Evolutionary conservation across 2,797 vertebrate genomes (phyloP), one percentile per base, ranked within the genome.

Genomic region (Philypnodon macrostomus): DNA sequence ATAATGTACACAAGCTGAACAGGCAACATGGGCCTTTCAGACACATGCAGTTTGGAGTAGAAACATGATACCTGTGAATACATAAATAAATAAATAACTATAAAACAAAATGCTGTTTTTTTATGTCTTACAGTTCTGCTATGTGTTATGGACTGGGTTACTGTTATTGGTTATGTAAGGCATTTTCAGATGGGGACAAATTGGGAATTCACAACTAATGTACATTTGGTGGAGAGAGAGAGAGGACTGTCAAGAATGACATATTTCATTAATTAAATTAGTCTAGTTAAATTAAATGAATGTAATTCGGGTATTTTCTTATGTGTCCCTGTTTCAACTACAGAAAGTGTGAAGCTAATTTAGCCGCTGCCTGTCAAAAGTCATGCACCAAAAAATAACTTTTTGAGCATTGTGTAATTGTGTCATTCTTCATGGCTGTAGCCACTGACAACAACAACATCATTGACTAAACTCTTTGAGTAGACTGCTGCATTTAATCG

Each of bases 1-100:
- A n/a, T 39, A 40, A 45, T 32, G 42, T 63, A 63, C 46, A 72
- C 53, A 45, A 45, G 41, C 41, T 44, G 26, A 44, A 30, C 16
- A 44, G 18, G 41, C 41, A 41, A 11, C 9, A 14, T 17, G 24
- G 24, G 4, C 40, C 10, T 29, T 15, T 33, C 32, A 33, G 14
- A 18, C 40, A 29, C 14, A 16, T 29, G 40, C 14, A 18, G 41
- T 44, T 30, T 30, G 10, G 23, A 29, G 26, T 29, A 16, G 41
- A 30, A 30, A 42, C 16, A 40, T 8, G 7, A 13, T 23, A 26
- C 21, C 14, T 40, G 38, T 24, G 21, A 24, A 5, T 11, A 29
- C 8, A 27, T 41, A 30, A 30, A 44, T 11, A n/a, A 10, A 26
- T n/a, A n/a, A n/a, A n/a, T n/a, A 2, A 7, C 26, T 30, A 27